These are phyloP conservation scores for Myotis myotis DNA, from an alignment of 2,797 vertebrate genomes.

Conservation along the genomic window DNA sequence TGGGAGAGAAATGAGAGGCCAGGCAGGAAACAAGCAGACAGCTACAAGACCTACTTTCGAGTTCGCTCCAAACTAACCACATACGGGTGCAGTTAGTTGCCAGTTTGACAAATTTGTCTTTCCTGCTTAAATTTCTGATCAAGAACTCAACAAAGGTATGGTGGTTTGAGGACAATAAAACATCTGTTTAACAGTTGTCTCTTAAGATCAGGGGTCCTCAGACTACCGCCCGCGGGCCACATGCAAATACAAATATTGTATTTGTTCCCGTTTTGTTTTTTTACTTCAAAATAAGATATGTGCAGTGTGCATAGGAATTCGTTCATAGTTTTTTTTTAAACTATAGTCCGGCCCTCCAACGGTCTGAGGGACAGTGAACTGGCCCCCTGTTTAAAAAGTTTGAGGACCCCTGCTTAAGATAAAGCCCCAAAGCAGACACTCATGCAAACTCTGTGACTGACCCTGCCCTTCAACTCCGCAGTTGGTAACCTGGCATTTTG, in stretches of 20 bases:
- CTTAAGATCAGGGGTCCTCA: background rate
- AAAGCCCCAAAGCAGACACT: background rate
- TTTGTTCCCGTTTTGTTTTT: no score
- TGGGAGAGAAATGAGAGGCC: background rate
- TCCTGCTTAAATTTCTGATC: background rate
- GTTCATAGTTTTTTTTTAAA: no score
- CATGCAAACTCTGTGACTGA: background rate
- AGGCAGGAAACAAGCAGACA: background rate
- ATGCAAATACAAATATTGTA: no score
- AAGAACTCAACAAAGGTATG: background rate
- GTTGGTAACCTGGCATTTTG: background rate
- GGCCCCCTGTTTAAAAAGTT: no score
- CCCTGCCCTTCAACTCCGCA: background rate
- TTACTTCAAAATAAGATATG: no score
- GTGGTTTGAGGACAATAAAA: background rate
- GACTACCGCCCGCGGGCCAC: no score
- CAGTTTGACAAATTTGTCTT: slow-evolving; percentile 5
- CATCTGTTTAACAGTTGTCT: background rate
- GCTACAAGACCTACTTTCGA: background rate
- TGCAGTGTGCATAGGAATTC: no score
- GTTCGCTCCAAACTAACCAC: slow-evolving; percentile 35
- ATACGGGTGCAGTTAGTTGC: background rate
- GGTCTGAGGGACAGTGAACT: no score
- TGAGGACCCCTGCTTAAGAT: background rate
- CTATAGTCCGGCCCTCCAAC: no score